Evolutionary conservation across 2,113 vertebrate genomes (phyloP), one percentile per base, ranked within the genome.

Genomic region (Ameiurus melas): DNA sequence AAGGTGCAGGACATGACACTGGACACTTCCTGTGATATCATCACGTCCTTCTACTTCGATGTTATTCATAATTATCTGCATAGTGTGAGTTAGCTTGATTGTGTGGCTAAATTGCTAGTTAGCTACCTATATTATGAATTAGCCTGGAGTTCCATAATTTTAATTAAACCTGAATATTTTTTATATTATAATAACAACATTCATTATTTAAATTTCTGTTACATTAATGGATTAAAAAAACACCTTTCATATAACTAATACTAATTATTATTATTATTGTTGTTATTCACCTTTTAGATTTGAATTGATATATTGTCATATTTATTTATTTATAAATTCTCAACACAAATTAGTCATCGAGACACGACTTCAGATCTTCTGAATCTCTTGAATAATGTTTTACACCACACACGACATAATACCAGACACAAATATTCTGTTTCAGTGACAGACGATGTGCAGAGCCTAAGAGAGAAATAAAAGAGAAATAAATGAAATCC

Each of bases 311-410:
- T 33, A 5, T 2, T 22, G 13, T 85, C 57, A 19, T 53, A 53
- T 53, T 53, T 53, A 53, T 5, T 4, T 58, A 58, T 19, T 58
- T 47, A 47, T 47, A 47, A 47, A 47, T 68, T 68, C 5, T 30
- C 12, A 14, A 16, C n/a, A 68, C 66, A 68, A 68, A 68, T 68
- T n/a, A 27, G 9, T 64, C 7, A 68, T 68, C 0, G 66, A 30
- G 66, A n/a, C 33, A 12, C 0, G 8, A 75, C 36, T 43, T 33
- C 5, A 71, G 68, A 33, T 5, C 30, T 36, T 17, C 30, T 36
- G 71, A 75, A 75, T 39, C 71, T 75, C 33, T 17, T 39, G 71
- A 75, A 75, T 75, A 20, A 75, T 43, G 36, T 75, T 75, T 75
- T 71, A 33, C 3, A 4, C 30, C 30, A 36, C 6, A 36, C 0